Conservation (phyloP, 2,888 invertebrate genomes). For the Heteromyza rotundicornis region DNA sequence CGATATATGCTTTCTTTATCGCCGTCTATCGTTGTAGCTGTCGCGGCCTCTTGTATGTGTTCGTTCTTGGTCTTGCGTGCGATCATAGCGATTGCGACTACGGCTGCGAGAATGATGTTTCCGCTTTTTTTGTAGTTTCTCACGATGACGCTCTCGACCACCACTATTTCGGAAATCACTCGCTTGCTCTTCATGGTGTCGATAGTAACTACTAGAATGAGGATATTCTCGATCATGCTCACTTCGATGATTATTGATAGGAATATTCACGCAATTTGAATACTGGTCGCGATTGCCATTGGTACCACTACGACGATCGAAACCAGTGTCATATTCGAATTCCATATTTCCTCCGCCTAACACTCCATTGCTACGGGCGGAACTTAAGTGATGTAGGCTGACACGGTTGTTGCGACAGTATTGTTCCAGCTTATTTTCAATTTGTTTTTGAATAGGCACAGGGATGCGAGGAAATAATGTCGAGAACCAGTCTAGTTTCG, state of each 20-base stretch:
- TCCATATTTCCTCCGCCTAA: constrained; percentile 16
- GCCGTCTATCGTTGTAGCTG: too few relatives aligned
- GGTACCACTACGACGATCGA: constrained; percentile 46
- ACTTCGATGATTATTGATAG: constrained; percentile 44
- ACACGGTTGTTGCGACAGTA: constrained; percentile 66
- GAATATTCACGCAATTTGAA: constrained; percentile 21
- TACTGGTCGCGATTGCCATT: constrained; percentile 34
- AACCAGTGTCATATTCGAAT: constrained; percentile 54
- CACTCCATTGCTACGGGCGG: constrained; percentile 38
- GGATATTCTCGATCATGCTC: constrained; percentile 58
- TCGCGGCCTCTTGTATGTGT: too few relatives aligned
- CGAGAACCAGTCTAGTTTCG: constrained; percentile 98
- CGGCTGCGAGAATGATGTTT: constrained; percentile 56
- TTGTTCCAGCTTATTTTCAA: constrained; percentile 77
- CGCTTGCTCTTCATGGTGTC: constrained; percentile 42
- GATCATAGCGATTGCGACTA: constrained; percentile 44
- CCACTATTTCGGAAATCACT: constrained; percentile 40
- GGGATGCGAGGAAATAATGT: constrained; percentile 98
- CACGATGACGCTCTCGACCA: constrained; percentile 41
- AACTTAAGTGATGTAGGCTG: constrained; percentile 50
- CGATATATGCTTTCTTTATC: too few relatives aligned
- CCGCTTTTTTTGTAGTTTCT: constrained; percentile 59
- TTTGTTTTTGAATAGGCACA: constrained; percentile 93
- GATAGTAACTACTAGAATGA: constrained; percentile 46
- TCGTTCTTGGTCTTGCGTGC: too few relatives aligned